Conservation (phyloP, 2,797 vertebrate genomes). For the Pipistrellus kuhlii region DNA sequence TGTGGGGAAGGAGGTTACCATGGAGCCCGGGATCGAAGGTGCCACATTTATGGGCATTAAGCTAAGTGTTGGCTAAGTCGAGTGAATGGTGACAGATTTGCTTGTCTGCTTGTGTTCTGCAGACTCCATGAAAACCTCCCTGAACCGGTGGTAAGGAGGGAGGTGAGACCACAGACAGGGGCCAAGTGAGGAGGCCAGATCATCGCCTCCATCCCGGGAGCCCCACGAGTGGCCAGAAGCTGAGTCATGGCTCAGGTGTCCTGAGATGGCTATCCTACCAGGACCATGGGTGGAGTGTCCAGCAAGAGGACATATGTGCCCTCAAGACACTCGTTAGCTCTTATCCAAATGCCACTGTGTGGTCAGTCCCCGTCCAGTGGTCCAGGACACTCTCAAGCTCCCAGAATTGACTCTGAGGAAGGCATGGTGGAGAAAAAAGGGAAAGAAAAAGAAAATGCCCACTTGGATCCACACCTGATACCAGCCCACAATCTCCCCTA, state of each 20-base stretch:
- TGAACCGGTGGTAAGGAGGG: neutral
- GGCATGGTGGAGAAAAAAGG: neutral
- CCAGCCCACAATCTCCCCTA: neutral
- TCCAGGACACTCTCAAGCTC: neutral
- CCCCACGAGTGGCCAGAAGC: neutral
- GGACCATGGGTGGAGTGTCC: neutral
- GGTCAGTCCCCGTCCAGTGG: neutral
- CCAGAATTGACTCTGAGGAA: neutral
- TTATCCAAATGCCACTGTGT: neutral
- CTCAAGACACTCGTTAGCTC: neutral
- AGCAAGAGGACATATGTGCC: neutral
- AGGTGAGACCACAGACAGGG: neutral
- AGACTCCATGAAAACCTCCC: neutral
- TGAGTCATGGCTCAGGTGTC: neutral
- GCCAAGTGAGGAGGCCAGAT: neutral
- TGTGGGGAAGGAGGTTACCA: neutral
- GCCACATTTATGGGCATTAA: neutral
- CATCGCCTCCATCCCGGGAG: neutral
- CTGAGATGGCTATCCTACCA: neutral
- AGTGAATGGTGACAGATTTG: neutral
- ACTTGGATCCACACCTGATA: neutral
- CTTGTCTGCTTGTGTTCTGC: neutral
- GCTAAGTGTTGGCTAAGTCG: neutral
- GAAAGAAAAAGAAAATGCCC: neutral
- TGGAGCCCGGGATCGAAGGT: neutral